A percentile compares a stretch with the other conserved stretches of the same genome.
Evolutionary conservation across 1,140 invertebrate genomes (phyloP).

Genomic region (Heliothis subflexa): DNA sequence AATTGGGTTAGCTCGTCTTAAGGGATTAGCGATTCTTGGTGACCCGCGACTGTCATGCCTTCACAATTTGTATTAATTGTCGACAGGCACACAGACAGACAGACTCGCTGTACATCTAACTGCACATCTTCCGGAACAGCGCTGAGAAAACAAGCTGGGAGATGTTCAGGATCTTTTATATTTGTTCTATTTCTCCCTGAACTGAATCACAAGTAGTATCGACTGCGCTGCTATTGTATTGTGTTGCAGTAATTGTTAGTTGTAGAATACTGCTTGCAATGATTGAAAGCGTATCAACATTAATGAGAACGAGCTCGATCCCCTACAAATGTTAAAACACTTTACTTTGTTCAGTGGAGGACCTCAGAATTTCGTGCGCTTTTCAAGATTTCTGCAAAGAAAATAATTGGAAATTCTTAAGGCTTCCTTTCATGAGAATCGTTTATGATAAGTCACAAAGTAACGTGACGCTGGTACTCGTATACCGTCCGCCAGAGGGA

Average conservation of each 20-base stretch:
- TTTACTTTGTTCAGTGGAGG: background rate
- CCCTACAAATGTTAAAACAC: background rate
- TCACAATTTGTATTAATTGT: too few species aligned
- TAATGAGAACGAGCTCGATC: background rate
- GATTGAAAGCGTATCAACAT: background rate
- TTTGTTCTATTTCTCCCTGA: background rate
- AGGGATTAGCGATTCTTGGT: constrained; percentile 19
- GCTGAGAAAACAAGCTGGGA: too few species aligned
- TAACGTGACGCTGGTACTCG: background rate
- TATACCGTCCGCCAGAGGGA: background rate
- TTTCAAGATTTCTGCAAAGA: background rate
- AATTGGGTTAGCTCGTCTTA: constrained; percentile 27
- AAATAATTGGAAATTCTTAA: background rate
- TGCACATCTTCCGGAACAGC: too few species aligned
- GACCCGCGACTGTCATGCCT: background rate
- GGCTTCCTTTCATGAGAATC: background rate
- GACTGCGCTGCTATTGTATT: background rate
- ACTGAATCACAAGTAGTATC: background rate
- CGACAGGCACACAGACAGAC: too few species aligned
- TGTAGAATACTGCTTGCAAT: background rate
- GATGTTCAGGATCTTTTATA: background rate
- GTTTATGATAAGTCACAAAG: background rate
- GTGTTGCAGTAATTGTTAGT: background rate
- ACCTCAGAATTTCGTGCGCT: background rate
- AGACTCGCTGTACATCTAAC: too few species aligned